Evolutionary conservation across 1,140 invertebrate genomes (phyloP).

Genomic region (Atta colombica): DNA sequence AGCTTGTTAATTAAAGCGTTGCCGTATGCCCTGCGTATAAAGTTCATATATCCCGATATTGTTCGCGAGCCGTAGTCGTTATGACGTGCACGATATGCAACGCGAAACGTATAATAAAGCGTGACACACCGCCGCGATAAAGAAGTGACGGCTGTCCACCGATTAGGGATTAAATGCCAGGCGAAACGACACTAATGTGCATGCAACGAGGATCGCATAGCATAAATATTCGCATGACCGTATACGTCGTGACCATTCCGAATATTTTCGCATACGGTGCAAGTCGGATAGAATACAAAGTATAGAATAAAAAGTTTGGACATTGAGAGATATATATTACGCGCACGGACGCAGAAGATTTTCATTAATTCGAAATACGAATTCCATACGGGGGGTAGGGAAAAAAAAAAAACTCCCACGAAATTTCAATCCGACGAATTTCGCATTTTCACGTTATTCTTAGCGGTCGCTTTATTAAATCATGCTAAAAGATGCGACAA

Average conservation of each 20-base stretch:
- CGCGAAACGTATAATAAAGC: conserved; percentile 54
- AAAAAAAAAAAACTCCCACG: not conserved
- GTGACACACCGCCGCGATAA: conserved; percentile 41
- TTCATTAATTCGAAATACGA: conserved; percentile 45
- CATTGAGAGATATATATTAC: not conserved
- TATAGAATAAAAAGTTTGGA: conserved; percentile 23
- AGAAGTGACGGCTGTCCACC: conserved; percentile 50
- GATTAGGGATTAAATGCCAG: conserved; percentile 59
- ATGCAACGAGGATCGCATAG: conserved; percentile 32
- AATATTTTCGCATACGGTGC: conserved; percentile 4
- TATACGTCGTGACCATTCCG: not conserved
- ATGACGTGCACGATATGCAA: conserved; percentile 30
- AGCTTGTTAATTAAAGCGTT: conserved; percentile 52
- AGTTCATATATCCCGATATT: conserved; percentile 38
- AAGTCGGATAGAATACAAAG: too few species aligned
- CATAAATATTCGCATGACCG: conserved; percentile 50
- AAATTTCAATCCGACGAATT: not conserved
- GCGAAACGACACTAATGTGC: conserved; percentile 41
- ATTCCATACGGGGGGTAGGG: not conserved
- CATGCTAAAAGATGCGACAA: not conserved
- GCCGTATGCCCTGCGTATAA: conserved; percentile 8
- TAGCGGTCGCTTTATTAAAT: not conserved
- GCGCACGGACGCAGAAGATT: not conserved
- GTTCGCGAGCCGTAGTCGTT: conserved; percentile 28
- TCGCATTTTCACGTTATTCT: conserved; percentile 20